Base-by-base conservation (phyloP, 2,113 vertebrate species). In the Bubo bubo region DNA sequence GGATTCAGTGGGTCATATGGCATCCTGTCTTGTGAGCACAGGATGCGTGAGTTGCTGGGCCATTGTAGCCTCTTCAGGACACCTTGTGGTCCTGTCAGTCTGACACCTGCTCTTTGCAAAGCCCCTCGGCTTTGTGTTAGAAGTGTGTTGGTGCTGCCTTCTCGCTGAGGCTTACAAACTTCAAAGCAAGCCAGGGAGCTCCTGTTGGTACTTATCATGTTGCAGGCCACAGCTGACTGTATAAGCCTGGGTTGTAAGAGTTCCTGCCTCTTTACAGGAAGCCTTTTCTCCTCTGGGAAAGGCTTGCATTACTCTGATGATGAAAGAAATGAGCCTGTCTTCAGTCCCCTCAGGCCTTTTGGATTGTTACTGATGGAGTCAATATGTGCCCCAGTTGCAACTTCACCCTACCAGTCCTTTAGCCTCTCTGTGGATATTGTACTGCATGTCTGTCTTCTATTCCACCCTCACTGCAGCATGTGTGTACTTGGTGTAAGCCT, bases 251-350 rank as follows among this genome's bases (percentile, higher is more conserved):
- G 18, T 88, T 95, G 22, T 95, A 81, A 96, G 90, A 94, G 64
- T 88, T 92, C 81, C 95, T 96, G 82, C 71, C 45, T 96, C 74
- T 96, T 94, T 86, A 37, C 60, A 91, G 75, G 95, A 97, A 76
- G 71, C 55, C 58, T 96, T 50, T 95, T 59, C 32, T 97, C 53
- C 37, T 94, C 90, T 95, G 50, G 83, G 58, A 96, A 95, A 64
- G 73, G 43, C n/a, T 95, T 96, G 26, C 17, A 50, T 96, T 94
- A 79, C 90, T 97, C 64, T 76, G 63, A 93, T 79, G 74, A 95
- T 96, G 85, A 95, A 97, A 96, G 94, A 97, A 97, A 87, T 14
- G 27, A 93, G 13, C n/a, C 30, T 39, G 4, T 64, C 39, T 56
- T 90, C 35, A 43, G 24, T 43, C 8, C 19, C 28, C 24, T 52